Percentiles rank a stretch among this genome's conserved stretches.
phyloP scores from a whole-genome alignment of 2,797 vertebrate species.

The Premnoplex brunnescens region DNA sequence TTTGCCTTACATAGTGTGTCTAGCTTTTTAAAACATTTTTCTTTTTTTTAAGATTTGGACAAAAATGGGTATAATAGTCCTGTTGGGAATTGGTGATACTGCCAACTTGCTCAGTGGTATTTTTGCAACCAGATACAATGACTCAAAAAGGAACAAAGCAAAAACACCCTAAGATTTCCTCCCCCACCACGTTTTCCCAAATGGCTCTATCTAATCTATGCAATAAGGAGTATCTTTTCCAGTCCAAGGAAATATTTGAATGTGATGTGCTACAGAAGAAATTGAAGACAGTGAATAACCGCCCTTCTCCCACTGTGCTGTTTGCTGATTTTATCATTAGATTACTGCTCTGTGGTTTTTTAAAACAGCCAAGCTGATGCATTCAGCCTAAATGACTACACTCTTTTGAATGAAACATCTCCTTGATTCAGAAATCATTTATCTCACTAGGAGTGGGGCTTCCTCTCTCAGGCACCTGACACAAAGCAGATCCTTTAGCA shows the following conservation, averaged over 20 bases:
- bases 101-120: background rate
- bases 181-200: background rate
- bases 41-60: background rate
- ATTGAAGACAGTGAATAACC: background rate
- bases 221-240: background rate
- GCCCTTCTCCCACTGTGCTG: background rate
- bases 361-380: background rate
- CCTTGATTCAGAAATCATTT: background rate
- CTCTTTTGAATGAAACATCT: background rate
- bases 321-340: constrained; percentile 16
- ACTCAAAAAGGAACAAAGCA: background rate
- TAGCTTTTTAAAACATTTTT: background rate
- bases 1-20: background rate
- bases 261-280: background rate
- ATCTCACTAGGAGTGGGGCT: background rate
- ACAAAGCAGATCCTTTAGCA: background rate
- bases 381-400: background rate
- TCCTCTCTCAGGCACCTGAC: background rate
- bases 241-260: background rate
- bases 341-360: background rate
- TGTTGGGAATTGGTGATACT: background rate
- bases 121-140: background rate
- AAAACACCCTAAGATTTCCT: background rate
- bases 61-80: background rate
- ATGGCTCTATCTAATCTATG: background rate